Base-by-base conservation (phyloP, 1,140 invertebrate genomes). In the Hyles euphorbiae region DNA sequence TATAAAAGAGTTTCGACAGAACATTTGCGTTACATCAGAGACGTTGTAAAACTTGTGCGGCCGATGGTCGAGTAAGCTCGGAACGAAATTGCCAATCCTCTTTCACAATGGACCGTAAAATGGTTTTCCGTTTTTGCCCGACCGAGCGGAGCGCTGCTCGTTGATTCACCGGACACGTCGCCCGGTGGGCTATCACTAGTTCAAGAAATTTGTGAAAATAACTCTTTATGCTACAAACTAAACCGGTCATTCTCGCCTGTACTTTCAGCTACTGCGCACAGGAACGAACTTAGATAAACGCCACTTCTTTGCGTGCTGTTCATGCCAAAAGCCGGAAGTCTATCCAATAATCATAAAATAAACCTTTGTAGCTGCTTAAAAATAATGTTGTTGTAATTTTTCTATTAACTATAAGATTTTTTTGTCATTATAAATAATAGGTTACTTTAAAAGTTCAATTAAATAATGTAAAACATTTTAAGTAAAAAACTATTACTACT, bases 91-190 rank as follows among this genome's bases (percentile, higher is more conserved):
- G 85, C 77, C 83, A 87, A 87, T 87, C 81, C 81, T 80, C 81
- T 81, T 84, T 78, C 80, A 86, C 83, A 86, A 84, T 84, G 81
- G 82, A 85, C 79, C 83, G 83, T 88, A 83, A 88, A 88, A 85
- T 82, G 81, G 82, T 83, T 86, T 88, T 81, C 83, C 85, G 83
- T 86, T 88, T 85, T 86, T 86, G 79, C 77, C 77, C 76, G 81
- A 72, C 77, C 80, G 82, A 81, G 76, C 83, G 81, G 63, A 80
- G 80, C 80, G 70, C 58, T 73, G 72, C 81, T 83, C 81, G 81
- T 86, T 86, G 81, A 83, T 78, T 85, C 78, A 81, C 81, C 76
- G 81, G 81, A 83, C 84, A 85, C 81, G 83, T 87, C 76, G 74
- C 74, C 62, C 60, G 71, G 72, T 74, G 81, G 77, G 68, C 81